These are phyloP conservation scores for Leucoraja ocellata DNA, from an alignment of 2,797 vertebrate species.

Conservation along the genomic window DNA sequence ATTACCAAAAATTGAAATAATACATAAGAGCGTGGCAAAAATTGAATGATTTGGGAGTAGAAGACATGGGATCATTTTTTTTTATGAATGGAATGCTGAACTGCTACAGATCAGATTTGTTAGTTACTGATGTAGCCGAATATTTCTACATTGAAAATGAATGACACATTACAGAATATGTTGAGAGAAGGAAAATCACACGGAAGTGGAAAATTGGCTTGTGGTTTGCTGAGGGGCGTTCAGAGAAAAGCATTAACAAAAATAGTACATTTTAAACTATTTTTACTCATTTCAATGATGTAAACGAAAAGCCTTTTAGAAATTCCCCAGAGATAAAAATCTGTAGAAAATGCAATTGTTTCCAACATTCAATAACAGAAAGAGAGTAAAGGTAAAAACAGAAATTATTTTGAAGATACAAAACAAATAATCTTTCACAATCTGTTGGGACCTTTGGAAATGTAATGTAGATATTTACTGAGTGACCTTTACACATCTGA, in stretches of 20 bases:
- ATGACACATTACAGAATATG: not conserved
- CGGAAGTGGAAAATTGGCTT: slow-evolving; percentile 18
- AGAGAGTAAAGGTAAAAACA: not conserved
- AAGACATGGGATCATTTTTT: not conserved
- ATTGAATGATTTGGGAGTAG: not conserved
- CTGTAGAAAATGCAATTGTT: slow-evolving; percentile 11
- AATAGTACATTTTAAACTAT: slow-evolving; percentile 22
- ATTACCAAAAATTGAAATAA: not conserved
- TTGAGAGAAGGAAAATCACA: slow-evolving; percentile 5
- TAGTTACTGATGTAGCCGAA: not conserved
- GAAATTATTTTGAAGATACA: not conserved
- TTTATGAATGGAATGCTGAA: slow-evolving; percentile 15
- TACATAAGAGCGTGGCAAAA: not conserved
- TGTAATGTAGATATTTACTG: not conserved
- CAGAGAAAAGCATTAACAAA: not conserved
- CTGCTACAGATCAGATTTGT: not conserved
- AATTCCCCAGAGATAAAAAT: slow-evolving; percentile 24
- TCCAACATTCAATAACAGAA: not conserved
- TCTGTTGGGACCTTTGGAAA: not conserved
- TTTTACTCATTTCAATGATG: slow-evolving; percentile 31
- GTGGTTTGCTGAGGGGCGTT: not conserved
- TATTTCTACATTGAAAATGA: slow-evolving; percentile 12
- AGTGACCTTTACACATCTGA: not conserved
- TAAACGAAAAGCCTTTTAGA: slow-evolving; percentile 27
- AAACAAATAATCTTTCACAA: not conserved